phyloP scores from a whole-genome alignment of 2,797 vertebrate species.

The Megalops cyprinoides region DNA sequence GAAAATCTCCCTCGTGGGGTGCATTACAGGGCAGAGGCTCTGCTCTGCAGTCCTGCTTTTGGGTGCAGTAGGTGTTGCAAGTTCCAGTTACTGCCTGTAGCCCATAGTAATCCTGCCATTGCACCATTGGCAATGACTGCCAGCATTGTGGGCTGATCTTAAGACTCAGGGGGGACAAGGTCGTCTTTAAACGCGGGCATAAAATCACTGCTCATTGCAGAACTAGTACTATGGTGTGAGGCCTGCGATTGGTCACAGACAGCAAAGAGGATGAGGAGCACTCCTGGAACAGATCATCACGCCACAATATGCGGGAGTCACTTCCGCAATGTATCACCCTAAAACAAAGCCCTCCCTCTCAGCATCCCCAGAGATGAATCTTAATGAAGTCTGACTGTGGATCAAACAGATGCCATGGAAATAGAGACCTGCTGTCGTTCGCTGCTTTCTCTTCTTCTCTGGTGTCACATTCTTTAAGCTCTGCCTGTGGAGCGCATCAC shows the following conservation, averaged over 20 bases:
- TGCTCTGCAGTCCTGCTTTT: neutral
- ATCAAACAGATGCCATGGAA: neutral
- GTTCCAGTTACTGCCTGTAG: neutral
- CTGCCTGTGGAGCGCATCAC: neutral
- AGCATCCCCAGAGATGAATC: neutral
- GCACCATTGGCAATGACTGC: neutral
- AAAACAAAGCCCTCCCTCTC: neutral
- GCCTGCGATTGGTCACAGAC: neutral
- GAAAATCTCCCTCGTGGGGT: slow-evolving; percentile 46
- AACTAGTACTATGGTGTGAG: neutral
- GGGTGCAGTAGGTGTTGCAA: neutral
- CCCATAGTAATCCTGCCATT: neutral
- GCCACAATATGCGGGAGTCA: too few relatives aligned
- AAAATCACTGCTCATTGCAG: neutral
- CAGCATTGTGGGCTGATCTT: neutral
- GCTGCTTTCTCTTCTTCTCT: neutral
- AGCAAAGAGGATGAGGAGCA: neutral
- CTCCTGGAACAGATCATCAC: too few relatives aligned
- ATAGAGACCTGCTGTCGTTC: neutral
- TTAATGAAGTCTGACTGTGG: neutral
- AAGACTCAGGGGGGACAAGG: neutral
- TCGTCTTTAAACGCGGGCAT: neutral
- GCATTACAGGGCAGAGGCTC: neutral
- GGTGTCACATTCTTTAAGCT: neutral
- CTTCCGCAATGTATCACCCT: too few relatives aligned